phyloP scores from a whole-genome alignment of 2,797 vertebrate species.

The Phrynocephalus guinanensis region DNA sequence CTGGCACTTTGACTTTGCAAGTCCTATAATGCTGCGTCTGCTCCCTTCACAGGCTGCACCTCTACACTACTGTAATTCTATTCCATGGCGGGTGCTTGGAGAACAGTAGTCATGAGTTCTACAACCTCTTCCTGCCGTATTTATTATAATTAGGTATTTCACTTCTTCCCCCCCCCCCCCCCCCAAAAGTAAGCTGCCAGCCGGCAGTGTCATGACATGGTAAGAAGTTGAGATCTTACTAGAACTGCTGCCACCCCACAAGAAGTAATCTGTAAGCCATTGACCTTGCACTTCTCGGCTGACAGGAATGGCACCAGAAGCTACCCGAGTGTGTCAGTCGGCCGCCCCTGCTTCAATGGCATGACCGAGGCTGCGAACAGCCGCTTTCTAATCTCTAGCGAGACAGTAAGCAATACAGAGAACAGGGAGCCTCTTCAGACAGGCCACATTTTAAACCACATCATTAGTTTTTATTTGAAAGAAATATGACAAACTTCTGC shows the following conservation, averaged over 20 bases:
- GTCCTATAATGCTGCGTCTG: background rate
- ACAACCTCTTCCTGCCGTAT: constrained; percentile 19
- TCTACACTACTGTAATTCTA: background rate
- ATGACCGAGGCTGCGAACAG: constrained; percentile 71
- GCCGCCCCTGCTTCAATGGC: constrained; percentile 63
- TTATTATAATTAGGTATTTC: constrained; percentile 24
- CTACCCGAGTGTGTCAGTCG: constrained; percentile 60
- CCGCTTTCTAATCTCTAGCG: constrained; percentile 48
- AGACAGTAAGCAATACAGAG: constrained; percentile 46
- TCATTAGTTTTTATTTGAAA: constrained; percentile 56
- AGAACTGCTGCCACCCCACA: constrained; percentile 41
- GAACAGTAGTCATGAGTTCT: constrained; percentile 3
- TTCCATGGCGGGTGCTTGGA: background rate
- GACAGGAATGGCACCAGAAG: constrained; percentile 58
- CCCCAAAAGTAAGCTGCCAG: constrained; percentile 35
- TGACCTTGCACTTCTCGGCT: constrained; percentile 65
- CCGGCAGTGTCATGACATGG: constrained; percentile 30
- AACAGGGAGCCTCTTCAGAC: constrained; percentile 27
- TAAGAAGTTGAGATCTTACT: constrained; percentile 44
- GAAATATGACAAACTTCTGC: constrained; percentile 33
- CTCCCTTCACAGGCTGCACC: background rate
- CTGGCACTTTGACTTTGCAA: background rate
- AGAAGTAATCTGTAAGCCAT: constrained; percentile 56
- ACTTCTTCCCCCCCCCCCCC: constrained; percentile 26
- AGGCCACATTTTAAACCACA: background rate